phyloP scores from a whole-genome alignment of 2,888 invertebrate genomes.

The Latrodectus elegans region DNA sequence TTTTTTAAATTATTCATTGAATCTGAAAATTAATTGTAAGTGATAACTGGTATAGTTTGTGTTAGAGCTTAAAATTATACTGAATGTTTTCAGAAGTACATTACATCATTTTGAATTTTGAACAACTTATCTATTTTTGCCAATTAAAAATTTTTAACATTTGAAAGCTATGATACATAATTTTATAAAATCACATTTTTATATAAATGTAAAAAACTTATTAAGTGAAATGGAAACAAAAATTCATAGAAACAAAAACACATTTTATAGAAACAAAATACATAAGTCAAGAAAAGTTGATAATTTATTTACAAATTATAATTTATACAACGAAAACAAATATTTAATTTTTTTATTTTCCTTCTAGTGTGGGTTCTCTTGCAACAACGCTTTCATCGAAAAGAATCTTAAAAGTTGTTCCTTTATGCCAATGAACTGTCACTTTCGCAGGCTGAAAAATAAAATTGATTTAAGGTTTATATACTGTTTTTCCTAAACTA shows the following conservation, averaged over 20 bases:
- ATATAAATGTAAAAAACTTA: too few species aligned
- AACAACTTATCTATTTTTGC: too few species aligned
- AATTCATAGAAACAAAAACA: background rate
- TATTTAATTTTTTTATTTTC: slow-evolving; percentile 34
- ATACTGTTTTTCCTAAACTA: too few species aligned
- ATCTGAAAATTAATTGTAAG: too few species aligned
- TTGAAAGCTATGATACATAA: too few species aligned
- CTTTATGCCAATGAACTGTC: slow-evolving; percentile 99
- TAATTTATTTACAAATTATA: slow-evolving; percentile 14
- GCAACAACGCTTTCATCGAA: slow-evolving; percentile 89
- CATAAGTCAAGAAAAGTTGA: background rate
- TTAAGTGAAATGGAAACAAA: background rate
- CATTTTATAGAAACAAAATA: background rate
- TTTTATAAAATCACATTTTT: too few species aligned
- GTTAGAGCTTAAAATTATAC: too few species aligned
- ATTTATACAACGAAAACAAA: background rate
- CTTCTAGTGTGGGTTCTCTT: slow-evolving; percentile 68
- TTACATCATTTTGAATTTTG: too few species aligned
- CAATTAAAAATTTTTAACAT: too few species aligned
- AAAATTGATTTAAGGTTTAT: background rate
- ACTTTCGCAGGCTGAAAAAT: slow-evolving; percentile 94
- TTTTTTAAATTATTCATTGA: too few species aligned
- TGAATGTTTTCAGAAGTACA: too few species aligned
- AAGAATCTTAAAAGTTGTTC: slow-evolving; percentile 98
- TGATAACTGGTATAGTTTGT: too few species aligned